Evolutionary conservation across 2,797 vertebrate species (phyloP).

Genomic region (Pangasius sanitwongsei): DNA sequence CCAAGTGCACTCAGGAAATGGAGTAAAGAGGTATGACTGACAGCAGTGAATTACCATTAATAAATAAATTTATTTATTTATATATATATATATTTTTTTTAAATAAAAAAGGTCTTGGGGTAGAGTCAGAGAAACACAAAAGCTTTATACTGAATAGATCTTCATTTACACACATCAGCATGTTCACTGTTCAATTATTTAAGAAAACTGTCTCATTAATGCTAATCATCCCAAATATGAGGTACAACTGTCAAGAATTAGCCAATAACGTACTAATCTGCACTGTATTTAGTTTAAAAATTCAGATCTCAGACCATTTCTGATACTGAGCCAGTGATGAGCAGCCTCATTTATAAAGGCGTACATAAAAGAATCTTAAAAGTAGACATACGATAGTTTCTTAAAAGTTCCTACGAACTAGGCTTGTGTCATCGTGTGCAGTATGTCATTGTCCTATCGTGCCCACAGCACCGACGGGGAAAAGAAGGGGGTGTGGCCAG

Average conservation of each 20-base stretch:
- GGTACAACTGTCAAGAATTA: background rate
- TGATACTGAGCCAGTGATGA: background rate
- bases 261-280: background rate
- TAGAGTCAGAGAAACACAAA: background rate
- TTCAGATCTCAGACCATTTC: background rate
- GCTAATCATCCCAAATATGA: too few relatives aligned
- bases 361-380: too few relatives aligned
- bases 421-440: too few relatives aligned
- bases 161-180: background rate
- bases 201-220: background rate
- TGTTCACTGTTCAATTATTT: background rate
- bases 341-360: too few relatives aligned
- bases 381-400: too few relatives aligned
- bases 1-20: slow-evolving; percentile 36
- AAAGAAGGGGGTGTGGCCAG: background rate
- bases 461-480: background rate
- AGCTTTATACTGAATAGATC: background rate
- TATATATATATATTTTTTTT: too few relatives aligned
- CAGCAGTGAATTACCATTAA: slow-evolving; percentile 38
- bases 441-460: too few relatives aligned
- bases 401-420: too few relatives aligned
- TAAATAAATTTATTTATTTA: background rate
- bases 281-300: background rate
- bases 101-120: background rate
- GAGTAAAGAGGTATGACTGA: slow-evolving; percentile 33